phyloP scores from a whole-genome alignment of 2,797 vertebrate species.

The Nasua narica region DNA sequence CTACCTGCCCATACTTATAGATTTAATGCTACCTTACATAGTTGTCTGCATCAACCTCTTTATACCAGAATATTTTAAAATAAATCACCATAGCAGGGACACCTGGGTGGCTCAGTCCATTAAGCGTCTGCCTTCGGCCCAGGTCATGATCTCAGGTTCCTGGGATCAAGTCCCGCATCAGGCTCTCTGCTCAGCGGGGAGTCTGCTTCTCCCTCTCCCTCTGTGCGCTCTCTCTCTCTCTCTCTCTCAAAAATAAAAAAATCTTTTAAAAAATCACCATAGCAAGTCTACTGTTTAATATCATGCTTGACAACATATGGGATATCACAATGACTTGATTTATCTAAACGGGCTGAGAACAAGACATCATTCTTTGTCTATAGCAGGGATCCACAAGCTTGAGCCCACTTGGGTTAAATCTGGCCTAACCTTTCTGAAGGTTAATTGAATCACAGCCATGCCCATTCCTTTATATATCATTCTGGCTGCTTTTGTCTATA shows the following conservation, averaged over 20 bases:
- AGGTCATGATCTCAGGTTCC: too few relatives aligned
- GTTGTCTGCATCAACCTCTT: not conserved
- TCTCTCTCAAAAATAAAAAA: not conserved
- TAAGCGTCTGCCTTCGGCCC: too few relatives aligned
- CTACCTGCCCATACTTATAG: not conserved
- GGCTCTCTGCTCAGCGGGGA: too few relatives aligned
- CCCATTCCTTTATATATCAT: not conserved
- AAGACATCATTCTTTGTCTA: not conserved
- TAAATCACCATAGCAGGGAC: not conserved
- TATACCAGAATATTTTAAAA: not conserved
- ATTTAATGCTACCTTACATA: not conserved
- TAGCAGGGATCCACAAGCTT: not conserved
- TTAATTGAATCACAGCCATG: not conserved
- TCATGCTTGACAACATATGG: not conserved
- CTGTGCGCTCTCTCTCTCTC: too few relatives aligned
- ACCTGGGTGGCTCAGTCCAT: too few relatives aligned
- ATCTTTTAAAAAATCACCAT: not conserved
- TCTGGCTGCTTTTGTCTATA: not conserved
- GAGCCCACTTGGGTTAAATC: not conserved
- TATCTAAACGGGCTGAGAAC: not conserved
- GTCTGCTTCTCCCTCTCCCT: too few relatives aligned
- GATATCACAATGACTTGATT: not conserved
- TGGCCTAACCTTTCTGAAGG: not conserved
- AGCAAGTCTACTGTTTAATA: not conserved
- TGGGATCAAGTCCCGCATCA: too few relatives aligned